A percentile compares a stretch with the other conserved stretches of the same genome.
These are phyloP conservation scores for Erebia palarica DNA, from an alignment of 2,888 invertebrate species.

Conservation along the genomic window DNA sequence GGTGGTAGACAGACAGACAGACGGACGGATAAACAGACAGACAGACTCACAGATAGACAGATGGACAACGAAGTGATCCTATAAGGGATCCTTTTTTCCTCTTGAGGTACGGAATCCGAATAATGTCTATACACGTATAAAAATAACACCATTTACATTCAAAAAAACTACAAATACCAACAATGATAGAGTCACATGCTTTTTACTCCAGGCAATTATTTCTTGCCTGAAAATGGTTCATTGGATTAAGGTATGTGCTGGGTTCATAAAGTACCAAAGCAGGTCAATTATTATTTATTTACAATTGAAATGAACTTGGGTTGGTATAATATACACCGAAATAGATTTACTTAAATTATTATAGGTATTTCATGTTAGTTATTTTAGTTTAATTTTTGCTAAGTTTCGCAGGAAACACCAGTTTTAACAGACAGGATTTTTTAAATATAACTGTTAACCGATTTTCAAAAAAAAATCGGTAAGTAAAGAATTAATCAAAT, in stretches of 20 bases:
- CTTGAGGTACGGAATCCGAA: too few species aligned
- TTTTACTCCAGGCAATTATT: background rate
- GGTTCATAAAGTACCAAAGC: conserved; percentile 7
- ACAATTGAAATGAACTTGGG: too few species aligned
- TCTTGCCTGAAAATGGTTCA: background rate
- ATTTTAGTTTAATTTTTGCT: too few species aligned
- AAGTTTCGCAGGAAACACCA: conserved; percentile 53
- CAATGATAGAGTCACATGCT: background rate
- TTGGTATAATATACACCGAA: background rate
- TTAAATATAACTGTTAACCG: background rate
- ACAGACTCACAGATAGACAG: too few species aligned
- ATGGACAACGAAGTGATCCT: too few species aligned
- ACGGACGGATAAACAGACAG: too few species aligned
- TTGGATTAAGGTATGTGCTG: conserved; percentile 4
- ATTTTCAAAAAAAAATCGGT: background rate
- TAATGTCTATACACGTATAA: background rate
- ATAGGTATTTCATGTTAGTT: background rate
- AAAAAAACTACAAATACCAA: background rate
- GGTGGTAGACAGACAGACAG: too few species aligned
- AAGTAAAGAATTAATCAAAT: background rate
- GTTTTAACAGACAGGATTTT: background rate
- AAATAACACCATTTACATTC: background rate
- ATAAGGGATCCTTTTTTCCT: too few species aligned
- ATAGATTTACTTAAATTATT: background rate
- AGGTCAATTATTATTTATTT: too few species aligned